Conservation (phyloP, 2,888 invertebrate species). For the Amiota minor region DNA sequence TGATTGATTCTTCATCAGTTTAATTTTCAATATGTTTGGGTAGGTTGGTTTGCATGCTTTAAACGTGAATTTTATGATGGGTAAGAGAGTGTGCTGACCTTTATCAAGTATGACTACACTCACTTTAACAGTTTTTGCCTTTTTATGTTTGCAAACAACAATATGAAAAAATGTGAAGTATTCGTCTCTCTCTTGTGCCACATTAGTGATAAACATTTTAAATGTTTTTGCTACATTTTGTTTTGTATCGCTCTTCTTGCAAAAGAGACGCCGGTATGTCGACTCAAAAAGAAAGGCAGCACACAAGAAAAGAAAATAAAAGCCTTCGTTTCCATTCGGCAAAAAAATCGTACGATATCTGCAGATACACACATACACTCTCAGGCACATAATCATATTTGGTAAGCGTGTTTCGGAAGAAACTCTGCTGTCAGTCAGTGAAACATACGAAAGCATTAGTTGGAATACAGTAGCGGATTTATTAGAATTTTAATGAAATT, state of each 20-base stretch:
- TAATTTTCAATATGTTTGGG: constrained; percentile 31
- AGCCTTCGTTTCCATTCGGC: constrained; percentile 55
- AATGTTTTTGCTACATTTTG: constrained; percentile 39
- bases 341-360: constrained; percentile 64
- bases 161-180: no score
- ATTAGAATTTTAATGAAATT: no score
- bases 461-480: no score
- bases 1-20: constrained; percentile 67
- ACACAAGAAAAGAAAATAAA: background rate
- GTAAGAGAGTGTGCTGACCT: constrained; percentile 18
- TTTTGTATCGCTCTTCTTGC: constrained; percentile 36
- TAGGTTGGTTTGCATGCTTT: background rate
- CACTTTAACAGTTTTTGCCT: constrained; percentile 22
- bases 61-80: background rate
- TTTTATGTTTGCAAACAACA: constrained; percentile 25
- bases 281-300: constrained; percentile 16
- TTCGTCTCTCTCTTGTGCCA: background rate
- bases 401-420: background rate
- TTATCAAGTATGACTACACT: constrained; percentile 15
- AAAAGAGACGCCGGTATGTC: background rate
- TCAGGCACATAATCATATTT: background rate
- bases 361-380: constrained; percentile 26
- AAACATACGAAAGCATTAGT: no score
- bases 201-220: constrained; percentile 15
- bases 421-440: no score